A percentile compares a stretch with the other conserved stretches of the same genome.
Conservation (phyloP, 1,140 invertebrate genomes). For the Augochlora pura region DNA sequence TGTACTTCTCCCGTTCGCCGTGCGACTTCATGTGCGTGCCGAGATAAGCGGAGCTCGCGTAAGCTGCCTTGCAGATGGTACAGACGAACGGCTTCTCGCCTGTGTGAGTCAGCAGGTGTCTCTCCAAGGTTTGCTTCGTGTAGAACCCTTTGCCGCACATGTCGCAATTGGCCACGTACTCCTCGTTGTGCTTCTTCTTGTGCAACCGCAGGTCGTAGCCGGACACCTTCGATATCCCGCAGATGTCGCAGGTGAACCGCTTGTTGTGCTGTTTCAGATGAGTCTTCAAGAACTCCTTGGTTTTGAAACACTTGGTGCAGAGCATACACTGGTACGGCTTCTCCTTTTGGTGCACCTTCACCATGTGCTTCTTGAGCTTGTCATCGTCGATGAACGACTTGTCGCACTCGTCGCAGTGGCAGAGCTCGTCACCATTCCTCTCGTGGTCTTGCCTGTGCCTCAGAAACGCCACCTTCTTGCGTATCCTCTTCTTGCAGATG, state of each 20-base stretch:
- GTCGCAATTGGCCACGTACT: slow-evolving; percentile 69
- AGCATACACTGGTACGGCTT: slow-evolving; percentile 73
- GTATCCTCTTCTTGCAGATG: slow-evolving; percentile 55
- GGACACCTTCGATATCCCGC: slow-evolving; percentile 83
- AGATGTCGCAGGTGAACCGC: slow-evolving; percentile 91
- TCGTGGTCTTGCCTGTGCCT: slow-evolving; percentile 55
- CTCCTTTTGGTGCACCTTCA: slow-evolving; percentile 65
- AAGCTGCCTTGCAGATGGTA: slow-evolving; percentile 83
- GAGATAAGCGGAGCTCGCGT: slow-evolving; percentile 70
- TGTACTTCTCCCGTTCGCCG: slow-evolving; percentile 75
- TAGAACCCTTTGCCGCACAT: slow-evolving; percentile 73
- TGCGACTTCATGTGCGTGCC: slow-evolving; percentile 69
- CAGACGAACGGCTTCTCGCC: slow-evolving; percentile 90
- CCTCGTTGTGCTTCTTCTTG: slow-evolving; percentile 71
- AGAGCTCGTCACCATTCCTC: slow-evolving; percentile 19
- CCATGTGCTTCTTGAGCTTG: slow-evolving; percentile 59
- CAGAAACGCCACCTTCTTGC: slow-evolving; percentile 55
- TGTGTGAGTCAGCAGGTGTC: slow-evolving; percentile 76
- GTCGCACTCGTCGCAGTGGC: slow-evolving; percentile 60
- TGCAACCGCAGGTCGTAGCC: slow-evolving; percentile 68
- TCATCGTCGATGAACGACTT: slow-evolving; percentile 50
- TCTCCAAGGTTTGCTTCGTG: slow-evolving; percentile 69
- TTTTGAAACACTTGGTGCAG: slow-evolving; percentile 83
- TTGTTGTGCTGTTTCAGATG: slow-evolving; percentile 83
- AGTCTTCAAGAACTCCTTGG: slow-evolving; percentile 76